phyloP scores from a whole-genome alignment of 2,888 invertebrate species.

The Polymixis lichenea region DNA sequence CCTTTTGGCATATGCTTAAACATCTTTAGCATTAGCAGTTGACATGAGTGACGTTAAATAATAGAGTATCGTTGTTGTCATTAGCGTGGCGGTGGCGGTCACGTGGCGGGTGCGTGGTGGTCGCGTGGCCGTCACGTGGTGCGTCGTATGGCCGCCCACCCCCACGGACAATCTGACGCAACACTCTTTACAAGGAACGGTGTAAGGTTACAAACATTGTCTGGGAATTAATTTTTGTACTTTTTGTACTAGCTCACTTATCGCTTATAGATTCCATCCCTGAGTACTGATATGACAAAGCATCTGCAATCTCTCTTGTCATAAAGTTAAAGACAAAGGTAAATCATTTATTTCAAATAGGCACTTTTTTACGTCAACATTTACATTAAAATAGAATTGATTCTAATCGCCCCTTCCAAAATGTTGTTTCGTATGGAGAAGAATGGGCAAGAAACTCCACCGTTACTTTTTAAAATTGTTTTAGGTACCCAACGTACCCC shows the following conservation, averaged over 20 bases:
- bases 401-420: no score
- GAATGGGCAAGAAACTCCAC: no score
- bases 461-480: no score
- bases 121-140: slow-evolving; percentile 62
- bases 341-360: no score
- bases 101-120: slow-evolving; percentile 68
- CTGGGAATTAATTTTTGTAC: slow-evolving; percentile 52
- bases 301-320: neutral
- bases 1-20: slow-evolving; percentile 44
- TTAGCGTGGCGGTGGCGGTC: slow-evolving; percentile 60
- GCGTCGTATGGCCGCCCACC: slow-evolving; percentile 53
- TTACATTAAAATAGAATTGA: no score
- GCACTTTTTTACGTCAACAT: no score
- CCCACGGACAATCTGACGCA: slow-evolving; percentile 64
- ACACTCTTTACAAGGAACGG: slow-evolving; percentile 60
- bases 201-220: slow-evolving; percentile 64
- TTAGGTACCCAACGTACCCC: no score
- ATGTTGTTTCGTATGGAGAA: no score
- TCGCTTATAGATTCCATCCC: slow-evolving; percentile 2
- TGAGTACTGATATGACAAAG: neutral
- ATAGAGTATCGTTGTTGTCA: slow-evolving; percentile 70
- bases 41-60: slow-evolving; percentile 60
- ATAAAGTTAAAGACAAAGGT: no score
- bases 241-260: neutral
- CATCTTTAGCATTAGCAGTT: slow-evolving; percentile 31